Base-by-base conservation (phyloP, 2,888 invertebrate species). In the Lasioglossum malachurum region DNA sequence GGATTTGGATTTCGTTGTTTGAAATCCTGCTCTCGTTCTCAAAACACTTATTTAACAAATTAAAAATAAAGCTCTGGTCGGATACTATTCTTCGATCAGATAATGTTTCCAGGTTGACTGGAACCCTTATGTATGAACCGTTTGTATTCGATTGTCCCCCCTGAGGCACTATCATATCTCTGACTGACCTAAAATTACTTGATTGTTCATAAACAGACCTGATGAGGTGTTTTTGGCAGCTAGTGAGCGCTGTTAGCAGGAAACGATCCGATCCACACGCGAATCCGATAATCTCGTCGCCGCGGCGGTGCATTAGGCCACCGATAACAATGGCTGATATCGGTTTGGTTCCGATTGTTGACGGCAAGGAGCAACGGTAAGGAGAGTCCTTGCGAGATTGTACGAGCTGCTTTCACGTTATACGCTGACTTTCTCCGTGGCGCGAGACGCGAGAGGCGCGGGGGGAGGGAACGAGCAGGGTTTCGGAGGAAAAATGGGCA, bases 371-470 rank as follows among this genome's bases (percentile, higher is more conserved):
- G 73, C 77, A 80, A 41, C 79, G 82, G 77, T 69, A 64, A 81
- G 86, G 82, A 81, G 89, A 87, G 87, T 89, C 85, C 83, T 88
- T 78, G 86, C 78, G 72, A 53, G 80, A 87, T 86, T 86, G 60
- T 86, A 86, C 85, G 78, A 67, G 82, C 84, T 90, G 86, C 91
- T 91, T 91, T 91, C 89, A 87, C 90, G 87, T 85, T 69, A 79
- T 79, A 77, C 87, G 75, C 87, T 73, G 88, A 92, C 93, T 94
- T 93, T 94, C 94, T 93, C 93, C 91, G 84, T 67, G 81, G 88
- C 85, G 85, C 80, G 85, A 82, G 86, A 69, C 79, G 88, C 83
- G 85, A 78, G 84, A 80, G 86, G 89, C 85, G 35, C 19, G 79
- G 76, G 82, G 84, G 85, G 87, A 83, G 83, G 86, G 80, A 78